phyloP scores from a whole-genome alignment of 2,888 invertebrate species.

The Hypomecis atomaria region DNA sequence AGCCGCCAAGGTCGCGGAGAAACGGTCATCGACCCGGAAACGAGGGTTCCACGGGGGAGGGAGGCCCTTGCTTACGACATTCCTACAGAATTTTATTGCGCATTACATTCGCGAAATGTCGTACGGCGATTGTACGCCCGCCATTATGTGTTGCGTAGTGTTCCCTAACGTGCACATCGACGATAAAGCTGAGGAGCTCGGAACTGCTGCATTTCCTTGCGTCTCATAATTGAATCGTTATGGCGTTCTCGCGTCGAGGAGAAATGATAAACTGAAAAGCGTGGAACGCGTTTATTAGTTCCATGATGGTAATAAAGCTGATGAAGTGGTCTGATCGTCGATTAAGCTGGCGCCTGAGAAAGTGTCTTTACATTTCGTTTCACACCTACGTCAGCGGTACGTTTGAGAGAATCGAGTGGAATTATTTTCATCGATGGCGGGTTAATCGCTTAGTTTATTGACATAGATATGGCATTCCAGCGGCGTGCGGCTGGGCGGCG shows the following conservation, averaged over 20 bases:
- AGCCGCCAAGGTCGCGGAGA: constrained; percentile 57
- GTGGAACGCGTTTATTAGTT: constrained; percentile 6
- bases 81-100: constrained; percentile 56
- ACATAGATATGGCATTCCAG: constrained; percentile 53
- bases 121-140: constrained; percentile 40
- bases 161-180: constrained; percentile 35
- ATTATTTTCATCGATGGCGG: constrained; percentile 31
- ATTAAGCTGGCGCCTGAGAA: not conserved
- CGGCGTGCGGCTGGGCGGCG: constrained; percentile 42
- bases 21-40: constrained; percentile 70
- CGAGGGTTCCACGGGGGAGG: constrained; percentile 37
- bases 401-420: constrained; percentile 12
- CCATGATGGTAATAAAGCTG: constrained; percentile 6
- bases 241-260: constrained; percentile 13
- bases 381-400: constrained; percentile 11
- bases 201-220: constrained; percentile 23
- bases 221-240: constrained; percentile 28
- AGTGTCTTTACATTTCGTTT: not conserved
- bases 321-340: constrained; percentile 1
- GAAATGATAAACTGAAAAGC: constrained; percentile 3
- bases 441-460: constrained; percentile 50
- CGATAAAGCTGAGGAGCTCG: constrained; percentile 28
- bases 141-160: constrained; percentile 37
- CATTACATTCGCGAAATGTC: constrained; percentile 49
- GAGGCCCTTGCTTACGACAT: constrained; percentile 46